Base-by-base conservation (phyloP, 1,140 invertebrate species). In the Chironomus striatipennis region DNA sequence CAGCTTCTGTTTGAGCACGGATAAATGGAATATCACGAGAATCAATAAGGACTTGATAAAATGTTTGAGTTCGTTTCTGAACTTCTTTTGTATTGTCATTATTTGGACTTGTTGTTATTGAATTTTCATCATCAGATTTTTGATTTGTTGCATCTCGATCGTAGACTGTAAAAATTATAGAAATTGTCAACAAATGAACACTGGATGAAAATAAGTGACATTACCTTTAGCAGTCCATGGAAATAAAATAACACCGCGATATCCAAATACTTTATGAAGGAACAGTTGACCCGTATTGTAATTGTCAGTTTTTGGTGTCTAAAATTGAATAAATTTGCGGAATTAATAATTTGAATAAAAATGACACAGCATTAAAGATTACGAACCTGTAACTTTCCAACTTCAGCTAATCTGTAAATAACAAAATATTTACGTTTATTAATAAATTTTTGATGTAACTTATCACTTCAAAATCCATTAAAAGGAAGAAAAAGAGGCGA, bases 21-120 rank as follows among this genome's bases (percentile, higher is more conserved):
- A 98, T 97, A 83, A 91, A 95, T 21, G 96, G 96, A 82, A 94
- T 96, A 86, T 98, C 97, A 81, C 96, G 87, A 74, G 94, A 93
- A 84, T 98, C 97, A 79, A 98, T 98, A 7, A 98, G 85, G 18
- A 97, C 95, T 87, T 98, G 95, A 83, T 98, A 98, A 82, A 97
- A 98, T n/a, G 93, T 93, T 78, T 97, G 94, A 15, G 92, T 93
- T 80, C 89, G 87, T 67, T 94, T 93, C 84, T 95, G 94, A 0
- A 97, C 93, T 85, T 96, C 94, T 82, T 93, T 93, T 10, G 90
- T 89, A 65, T 90, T 90, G 18, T 70, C 65, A 20, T 21, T 70
- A 8, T 20, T 85, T 81, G 81, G 84, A 79, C 78, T 83, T 79
- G 79, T 83, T 79, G 79, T 83, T 76, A 76, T 78, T 20, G 17